Evolutionary conservation across 2,113 vertebrate species (phyloP), one percentile per base, ranked within the genome.

Genomic region (Sander lucioperca): DNA sequence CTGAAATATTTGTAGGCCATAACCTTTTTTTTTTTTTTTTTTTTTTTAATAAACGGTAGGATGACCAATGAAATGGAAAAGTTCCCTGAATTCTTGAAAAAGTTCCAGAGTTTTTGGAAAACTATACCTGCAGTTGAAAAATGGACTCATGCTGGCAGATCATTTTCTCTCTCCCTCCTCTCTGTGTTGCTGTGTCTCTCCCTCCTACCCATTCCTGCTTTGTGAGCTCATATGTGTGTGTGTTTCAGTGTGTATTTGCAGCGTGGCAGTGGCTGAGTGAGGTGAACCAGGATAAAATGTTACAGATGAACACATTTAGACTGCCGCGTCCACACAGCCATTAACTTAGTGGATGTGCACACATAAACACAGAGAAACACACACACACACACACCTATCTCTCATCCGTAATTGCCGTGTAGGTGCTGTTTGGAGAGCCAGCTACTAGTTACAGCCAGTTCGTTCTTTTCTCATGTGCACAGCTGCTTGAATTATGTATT

Each of bases 301-400:
- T 88, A 69, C 87, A 92, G 91, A 93, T 92, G 91, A 94, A 87
- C 91, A 91, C 85, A 88, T 93, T 93, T 88, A 61, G 83, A 88
- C 79, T 9, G 72, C 74, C 47, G 70, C 76, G 4, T 92, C 89
- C 87, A 82, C 77, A 63, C 82, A 84, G 85, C 88, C 90, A 93
- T 93, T 92, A 92, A 87, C 71, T 78, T 74, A 13, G 78, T 3
- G 36, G 57, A 66, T 59, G 33, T 23, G 21, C 23, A 43, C 33
- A 70, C 50, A 64, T 6, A 66, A 10, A 39, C 36, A 39, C 36
- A 39, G 33, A 36, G 33, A 36, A 36, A 67, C 39, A 72, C 58
- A 76, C 77, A 70, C 73, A 84, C 53, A 68, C 58, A 86, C 71
- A 79, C 63, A 68, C 80, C 84, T 82, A 86, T 84, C 88, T 86